Base-by-base conservation (phyloP, 2,888 invertebrate genomes). In the Chrysotoxum bicinctum region DNA sequence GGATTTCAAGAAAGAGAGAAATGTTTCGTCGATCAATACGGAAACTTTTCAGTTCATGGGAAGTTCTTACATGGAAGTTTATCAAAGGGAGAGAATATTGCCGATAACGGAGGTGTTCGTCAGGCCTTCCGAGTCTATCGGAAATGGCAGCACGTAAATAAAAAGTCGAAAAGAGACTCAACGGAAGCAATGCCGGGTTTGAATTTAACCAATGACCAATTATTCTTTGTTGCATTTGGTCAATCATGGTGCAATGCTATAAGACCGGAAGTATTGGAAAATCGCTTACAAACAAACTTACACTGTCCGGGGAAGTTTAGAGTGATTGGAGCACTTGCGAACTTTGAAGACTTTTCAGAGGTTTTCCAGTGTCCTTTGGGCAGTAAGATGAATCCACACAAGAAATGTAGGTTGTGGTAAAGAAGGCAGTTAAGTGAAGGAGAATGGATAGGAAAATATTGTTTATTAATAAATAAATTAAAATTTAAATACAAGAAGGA, bases 201-300 rank as follows among this genome's bases (percentile, higher is more conserved):
- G 6, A 72, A 87, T 52, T 58, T 87, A 16, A 85, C 85, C 12
- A 86, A 82, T 19, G 72, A 87, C 40, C 87, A 89, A 40, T 52
- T 88, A 70, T 89, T 88, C 21, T 89, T 88, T 78, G 64, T 88
- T 14, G 83, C 76, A 9, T 87, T 85, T 56, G 88, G 88, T 8
- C 89, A 89, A 60, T 69, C 86, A 0, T 88, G 88, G 88, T 89
- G 89, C 48, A 76, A 73, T 40, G 85, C 82, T 23, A 76, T 87
- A 16, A 73, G 85, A 12, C 86, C 87, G 5, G 84, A 87, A 50
- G 84, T 87, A 9, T 52, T 88, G 9, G 85, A 83, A 48, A 84
- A 83, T 21, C 58, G 85, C 21, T 40, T 87, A 8, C 52, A 83
- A 21, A 87, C 87, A 9, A 87, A 88, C 9, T 73, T 48, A 4